Evolutionary conservation across 2,113 vertebrate species (phyloP).

Genomic region (Triplophysa dalaica): DNA sequence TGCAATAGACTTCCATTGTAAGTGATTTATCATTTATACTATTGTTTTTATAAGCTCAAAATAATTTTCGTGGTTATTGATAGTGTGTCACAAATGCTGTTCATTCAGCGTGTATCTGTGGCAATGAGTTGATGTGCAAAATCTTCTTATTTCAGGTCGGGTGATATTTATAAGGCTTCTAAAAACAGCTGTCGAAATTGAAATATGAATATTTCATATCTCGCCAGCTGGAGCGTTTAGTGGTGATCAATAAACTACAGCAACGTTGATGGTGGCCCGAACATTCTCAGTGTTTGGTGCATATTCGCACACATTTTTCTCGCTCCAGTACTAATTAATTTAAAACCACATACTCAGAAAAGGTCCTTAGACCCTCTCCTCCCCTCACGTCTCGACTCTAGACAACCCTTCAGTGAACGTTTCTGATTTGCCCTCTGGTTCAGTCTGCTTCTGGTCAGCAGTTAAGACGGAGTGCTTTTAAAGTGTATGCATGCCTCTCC

Average conservation of each 20-base stretch:
- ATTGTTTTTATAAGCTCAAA: no score
- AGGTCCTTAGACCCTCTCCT: slow-evolving; percentile 35
- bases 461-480: neutral
- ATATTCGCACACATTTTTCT: slow-evolving; percentile 63
- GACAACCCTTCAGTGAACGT: slow-evolving; percentile 53
- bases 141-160: neutral
- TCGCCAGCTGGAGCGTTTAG: slow-evolving; percentile 70
- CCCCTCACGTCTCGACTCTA: slow-evolving; percentile 40
- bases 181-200: slow-evolving; percentile 64
- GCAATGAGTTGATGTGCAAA: slow-evolving; percentile 13
- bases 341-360: slow-evolving; percentile 58
- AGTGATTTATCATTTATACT: no score
- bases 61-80: no score
- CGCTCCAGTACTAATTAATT: slow-evolving; percentile 68
- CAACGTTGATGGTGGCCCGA: slow-evolving; percentile 63
- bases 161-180: slow-evolving; percentile 65
- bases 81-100: no score
- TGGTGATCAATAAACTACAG: slow-evolving; percentile 67
- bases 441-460: slow-evolving; percentile 40
- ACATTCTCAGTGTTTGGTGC: slow-evolving; percentile 66
- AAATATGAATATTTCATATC: slow-evolving; percentile 70
- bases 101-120: neutral
- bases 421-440: slow-evolving; percentile 44
- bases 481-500: neutral
- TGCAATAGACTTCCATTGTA: neutral